Conservation (phyloP, 2,797 vertebrate species). For the Podarcis lilfordi region DNA sequence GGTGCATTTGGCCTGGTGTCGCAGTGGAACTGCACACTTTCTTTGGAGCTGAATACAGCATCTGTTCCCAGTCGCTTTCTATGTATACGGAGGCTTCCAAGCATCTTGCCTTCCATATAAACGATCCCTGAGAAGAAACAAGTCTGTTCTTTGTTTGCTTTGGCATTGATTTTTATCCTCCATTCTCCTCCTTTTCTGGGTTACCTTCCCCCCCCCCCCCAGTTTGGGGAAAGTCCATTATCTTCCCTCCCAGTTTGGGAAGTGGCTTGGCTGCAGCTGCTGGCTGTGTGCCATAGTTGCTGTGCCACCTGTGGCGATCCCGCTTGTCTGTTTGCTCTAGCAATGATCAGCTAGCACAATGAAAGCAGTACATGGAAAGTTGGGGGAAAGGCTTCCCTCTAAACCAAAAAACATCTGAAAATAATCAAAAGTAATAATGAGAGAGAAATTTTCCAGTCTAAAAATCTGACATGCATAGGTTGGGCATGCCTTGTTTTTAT, state of each 20-base stretch:
- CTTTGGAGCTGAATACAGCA: background rate
- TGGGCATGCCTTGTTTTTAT: constrained; percentile 5
- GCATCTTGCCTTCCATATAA: background rate
- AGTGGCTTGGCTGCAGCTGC: background rate
- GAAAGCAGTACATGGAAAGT: constrained; percentile 15
- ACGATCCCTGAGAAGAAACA: background rate
- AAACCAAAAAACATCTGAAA: constrained; percentile 38
- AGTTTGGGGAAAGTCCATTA: background rate
- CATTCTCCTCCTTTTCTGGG: background rate
- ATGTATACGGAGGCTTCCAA: background rate
- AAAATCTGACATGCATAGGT: constrained; percentile 24
- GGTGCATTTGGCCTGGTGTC: background rate
- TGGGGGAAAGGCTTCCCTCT: constrained; percentile 20
- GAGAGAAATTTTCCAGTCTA: constrained; percentile 17
- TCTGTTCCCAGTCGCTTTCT: background rate
- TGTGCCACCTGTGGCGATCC: background rate
- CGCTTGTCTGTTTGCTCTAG: background rate
- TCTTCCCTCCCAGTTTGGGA: background rate
- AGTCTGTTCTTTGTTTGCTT: background rate
- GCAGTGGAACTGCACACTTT: background rate
- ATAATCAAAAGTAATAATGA: constrained; percentile 34
- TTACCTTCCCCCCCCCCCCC: no score
- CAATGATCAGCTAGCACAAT: background rate
- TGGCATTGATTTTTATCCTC: background rate
- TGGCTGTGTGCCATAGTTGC: background rate